Conservation (phyloP, 2,797 vertebrate species). For the Masticophis lateralis region DNA sequence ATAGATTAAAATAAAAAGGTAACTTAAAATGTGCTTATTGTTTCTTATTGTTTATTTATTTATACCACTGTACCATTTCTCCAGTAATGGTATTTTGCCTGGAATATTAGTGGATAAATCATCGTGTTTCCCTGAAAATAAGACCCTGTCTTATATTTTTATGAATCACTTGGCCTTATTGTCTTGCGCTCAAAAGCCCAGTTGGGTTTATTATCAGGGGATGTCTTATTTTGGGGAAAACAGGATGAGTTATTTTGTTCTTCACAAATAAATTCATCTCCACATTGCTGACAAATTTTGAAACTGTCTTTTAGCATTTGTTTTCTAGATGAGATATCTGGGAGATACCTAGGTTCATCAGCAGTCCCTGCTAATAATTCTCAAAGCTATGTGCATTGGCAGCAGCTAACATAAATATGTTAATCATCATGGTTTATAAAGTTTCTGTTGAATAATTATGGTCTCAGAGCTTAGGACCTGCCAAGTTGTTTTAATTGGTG, state of each 20-base stretch:
- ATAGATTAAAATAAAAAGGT: not conserved
- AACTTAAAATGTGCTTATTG: not conserved
- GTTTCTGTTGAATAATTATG: not conserved
- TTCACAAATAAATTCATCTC: constrained; percentile 31
- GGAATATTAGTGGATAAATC: constrained; percentile 45
- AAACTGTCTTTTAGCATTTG: not conserved
- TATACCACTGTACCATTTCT: constrained; percentile 5
- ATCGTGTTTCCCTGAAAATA: no score
- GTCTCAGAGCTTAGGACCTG: not conserved
- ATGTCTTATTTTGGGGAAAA: no score
- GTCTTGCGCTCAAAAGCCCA: no score
- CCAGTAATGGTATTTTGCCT: constrained; percentile 55
- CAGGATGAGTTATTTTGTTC: not conserved
- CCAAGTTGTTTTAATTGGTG: constrained; percentile 36
- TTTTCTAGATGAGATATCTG: not conserved
- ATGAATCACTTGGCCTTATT: no score
- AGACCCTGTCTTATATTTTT: no score
- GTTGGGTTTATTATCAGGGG: no score
- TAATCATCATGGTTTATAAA: not conserved
- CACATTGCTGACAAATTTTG: constrained; percentile 17
- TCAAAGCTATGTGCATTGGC: not conserved
- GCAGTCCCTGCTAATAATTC: not conserved
- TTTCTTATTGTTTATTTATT: not conserved
- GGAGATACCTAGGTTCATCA: constrained; percentile 14
- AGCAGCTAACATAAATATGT: not conserved